Conservation (phyloP, 1,140 invertebrate genomes). For the Drosophila prosaltans region DNA sequence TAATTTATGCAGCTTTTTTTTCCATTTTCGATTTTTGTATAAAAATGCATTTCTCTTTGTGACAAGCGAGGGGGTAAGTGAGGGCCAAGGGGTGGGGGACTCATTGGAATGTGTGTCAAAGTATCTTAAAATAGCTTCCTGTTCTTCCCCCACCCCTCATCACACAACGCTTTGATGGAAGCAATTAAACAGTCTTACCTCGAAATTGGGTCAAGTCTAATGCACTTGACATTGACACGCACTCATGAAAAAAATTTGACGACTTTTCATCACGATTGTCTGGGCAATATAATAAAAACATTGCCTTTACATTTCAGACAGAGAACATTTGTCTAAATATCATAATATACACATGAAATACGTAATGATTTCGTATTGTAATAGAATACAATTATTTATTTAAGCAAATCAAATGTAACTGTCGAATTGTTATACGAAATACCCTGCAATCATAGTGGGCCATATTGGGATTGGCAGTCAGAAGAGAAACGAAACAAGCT, state of each 20-base stretch:
- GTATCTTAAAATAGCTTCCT: constrained; percentile 46
- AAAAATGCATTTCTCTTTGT: constrained; percentile 61
- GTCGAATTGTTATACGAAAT: too few relatives aligned
- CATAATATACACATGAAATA: constrained; percentile 16
- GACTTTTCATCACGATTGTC: constrained; percentile 9
- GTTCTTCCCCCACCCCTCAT: neutral
- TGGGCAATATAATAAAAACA: constrained; percentile 7
- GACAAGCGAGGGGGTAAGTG: neutral
- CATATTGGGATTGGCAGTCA: neutral
- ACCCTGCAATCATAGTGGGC: neutral
- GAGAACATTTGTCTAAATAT: constrained; percentile 50
- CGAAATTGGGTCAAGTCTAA: constrained; percentile 66
- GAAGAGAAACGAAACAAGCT: neutral
- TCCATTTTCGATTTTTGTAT: constrained; percentile 18
- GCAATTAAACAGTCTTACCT: constrained; percentile 30
- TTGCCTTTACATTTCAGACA: constrained; percentile 5
- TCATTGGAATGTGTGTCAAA: constrained; percentile 44
- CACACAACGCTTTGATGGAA: neutral
- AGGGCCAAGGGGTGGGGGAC: neutral
- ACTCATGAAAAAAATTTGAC: constrained; percentile 5
- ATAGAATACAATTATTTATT: constrained; percentile 43
- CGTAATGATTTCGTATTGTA: constrained; percentile 37
- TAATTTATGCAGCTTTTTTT: constrained; percentile 59
- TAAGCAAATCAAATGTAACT: constrained; percentile 49
- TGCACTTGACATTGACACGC: constrained; percentile 57